phyloP scores from a whole-genome alignment of 2,113 vertebrate genomes.

The Tetraodon nigroviridis region DNA sequence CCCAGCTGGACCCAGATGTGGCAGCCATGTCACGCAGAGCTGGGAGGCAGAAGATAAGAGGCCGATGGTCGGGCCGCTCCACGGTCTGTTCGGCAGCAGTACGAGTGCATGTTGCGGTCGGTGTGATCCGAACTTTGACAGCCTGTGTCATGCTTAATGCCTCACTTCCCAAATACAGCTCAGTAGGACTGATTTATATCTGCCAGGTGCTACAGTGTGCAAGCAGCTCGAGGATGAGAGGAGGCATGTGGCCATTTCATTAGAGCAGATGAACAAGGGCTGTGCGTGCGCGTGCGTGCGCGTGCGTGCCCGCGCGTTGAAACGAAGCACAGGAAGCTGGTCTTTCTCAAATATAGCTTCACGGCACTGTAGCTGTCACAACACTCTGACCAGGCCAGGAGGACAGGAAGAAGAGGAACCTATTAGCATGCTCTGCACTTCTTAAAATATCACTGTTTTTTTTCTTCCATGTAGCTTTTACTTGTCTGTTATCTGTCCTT shows the following conservation, averaged over 20 bases:
- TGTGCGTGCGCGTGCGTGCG: slow-evolving; percentile 14
- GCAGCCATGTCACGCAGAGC: slow-evolving; percentile 64
- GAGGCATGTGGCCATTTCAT: slow-evolving; percentile 68
- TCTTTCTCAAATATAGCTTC: slow-evolving; percentile 65
- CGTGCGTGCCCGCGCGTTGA: slow-evolving; percentile 12
- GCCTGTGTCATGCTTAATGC: slow-evolving; percentile 77
- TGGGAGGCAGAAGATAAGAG: slow-evolving; percentile 68
- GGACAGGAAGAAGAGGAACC: slow-evolving; percentile 39
- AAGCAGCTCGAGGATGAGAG: slow-evolving; percentile 59
- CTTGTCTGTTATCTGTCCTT: slow-evolving; percentile 19
- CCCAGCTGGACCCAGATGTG: slow-evolving; percentile 79
- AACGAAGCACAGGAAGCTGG: slow-evolving; percentile 56
- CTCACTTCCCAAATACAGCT: slow-evolving; percentile 79
- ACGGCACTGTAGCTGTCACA: slow-evolving; percentile 55
- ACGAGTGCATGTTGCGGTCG: slow-evolving; percentile 74
- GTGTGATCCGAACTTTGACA: slow-evolving; percentile 75
- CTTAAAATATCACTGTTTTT: slow-evolving; percentile 53
- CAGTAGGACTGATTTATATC: slow-evolving; percentile 77
- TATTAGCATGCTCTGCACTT: slow-evolving; percentile 45
- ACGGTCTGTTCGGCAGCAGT: slow-evolving; percentile 63
- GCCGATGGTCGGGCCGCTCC: slow-evolving; percentile 44
- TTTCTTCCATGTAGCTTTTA: slow-evolving; percentile 16
- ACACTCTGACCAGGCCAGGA: slow-evolving; percentile 40
- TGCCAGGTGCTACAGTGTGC: slow-evolving; percentile 75
- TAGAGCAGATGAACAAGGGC: slow-evolving; percentile 64